Base-by-base conservation (phyloP, 2,888 invertebrate species). In the Xestia xanthographa region DNA sequence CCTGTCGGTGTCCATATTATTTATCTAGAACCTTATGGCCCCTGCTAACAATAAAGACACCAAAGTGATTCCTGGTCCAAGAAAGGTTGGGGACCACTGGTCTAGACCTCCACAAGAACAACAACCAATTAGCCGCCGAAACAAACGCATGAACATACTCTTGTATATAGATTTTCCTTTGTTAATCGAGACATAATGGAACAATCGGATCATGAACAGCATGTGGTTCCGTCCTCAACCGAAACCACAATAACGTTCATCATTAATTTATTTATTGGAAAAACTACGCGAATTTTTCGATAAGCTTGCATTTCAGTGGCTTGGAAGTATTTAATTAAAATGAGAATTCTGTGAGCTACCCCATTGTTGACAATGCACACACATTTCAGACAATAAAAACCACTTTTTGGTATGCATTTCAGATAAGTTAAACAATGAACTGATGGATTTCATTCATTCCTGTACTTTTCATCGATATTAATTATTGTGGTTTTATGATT, bases 351-450 rank as follows among this genome's bases (percentile, higher is more conserved):
- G n/a, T 45, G 73, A 26, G n/a, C 20, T 14, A 22, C 60, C n/a
- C 0, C 8, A 43, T n/a, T 79, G 62, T 79, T 66, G 14, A 45
- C 38, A n/a, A 72, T 60, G 43, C 38, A 66, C 20, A 66, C 38
- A 73, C 29, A 29, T n/a, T 58, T 60, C 60, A 62, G 17, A 79
- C 45, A 74, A 66, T 79, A 45, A 29, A 29, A 48, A 72, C 79
- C 56, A 45, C 38, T 63, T 11, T 41, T n/a, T n/a, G n/a, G 20
- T n/a, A 63, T 63, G 9, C 45, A 22, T 29, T 22, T 43, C 66
- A 62, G 79, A 38, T 66, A 79, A 79, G n/a, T 72, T 38, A 60
- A 62, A 79, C 74, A 79, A 79, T 79, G 62, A 45, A 22, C 29
- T 53, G 45, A 45, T 66, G 29, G n/a, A n/a, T 72, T 66, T 72